phyloP scores from a whole-genome alignment of 2,113 vertebrate species.

The Gorsachius goisagi region DNA sequence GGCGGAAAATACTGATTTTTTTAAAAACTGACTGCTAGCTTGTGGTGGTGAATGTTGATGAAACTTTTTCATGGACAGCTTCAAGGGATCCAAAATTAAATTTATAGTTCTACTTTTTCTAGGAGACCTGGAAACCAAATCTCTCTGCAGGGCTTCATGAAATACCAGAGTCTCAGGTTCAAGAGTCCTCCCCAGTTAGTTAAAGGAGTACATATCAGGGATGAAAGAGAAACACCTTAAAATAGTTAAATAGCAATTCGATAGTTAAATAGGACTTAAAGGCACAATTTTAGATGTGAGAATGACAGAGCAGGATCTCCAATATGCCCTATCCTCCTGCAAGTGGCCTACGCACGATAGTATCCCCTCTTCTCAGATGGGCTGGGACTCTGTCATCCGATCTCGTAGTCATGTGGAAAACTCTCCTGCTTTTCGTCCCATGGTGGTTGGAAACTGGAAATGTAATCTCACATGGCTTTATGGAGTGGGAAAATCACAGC shows the following conservation, averaged over 20 bases:
- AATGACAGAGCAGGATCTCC: not conserved
- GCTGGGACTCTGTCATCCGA: fast-evolving
- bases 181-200: not conserved
- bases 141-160: not conserved
- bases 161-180: not conserved
- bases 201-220: not conserved
- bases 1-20: not conserved
- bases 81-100: not conserved
- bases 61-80: not conserved
- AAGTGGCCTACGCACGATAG: fast-evolving
- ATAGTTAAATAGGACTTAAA: not conserved
- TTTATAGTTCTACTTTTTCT: not conserved
- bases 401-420: not conserved
- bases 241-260: not conserved
- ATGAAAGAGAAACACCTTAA: not conserved
- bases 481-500: not conserved
- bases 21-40: not conserved
- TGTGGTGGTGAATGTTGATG: not conserved
- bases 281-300: not conserved
- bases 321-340: fast-evolving
- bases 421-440: not conserved
- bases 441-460: not conserved
- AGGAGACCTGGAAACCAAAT: not conserved
- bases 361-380: not conserved
- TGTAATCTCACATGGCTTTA: not conserved